Conservation (phyloP, 2,888 invertebrate species). For the Osedax frankpressi region DNA sequence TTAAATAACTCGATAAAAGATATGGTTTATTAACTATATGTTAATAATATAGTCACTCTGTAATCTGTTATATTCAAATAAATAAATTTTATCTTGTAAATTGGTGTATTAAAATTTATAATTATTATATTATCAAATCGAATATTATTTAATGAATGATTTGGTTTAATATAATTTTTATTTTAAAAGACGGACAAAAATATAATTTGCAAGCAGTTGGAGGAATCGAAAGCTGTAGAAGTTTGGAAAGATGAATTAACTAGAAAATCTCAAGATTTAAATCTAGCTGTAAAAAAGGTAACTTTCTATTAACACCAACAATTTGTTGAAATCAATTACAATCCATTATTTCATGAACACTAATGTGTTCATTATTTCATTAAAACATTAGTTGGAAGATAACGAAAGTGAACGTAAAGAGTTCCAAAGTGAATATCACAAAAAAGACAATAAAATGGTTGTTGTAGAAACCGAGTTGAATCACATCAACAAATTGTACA, state of each 20-base stretch:
- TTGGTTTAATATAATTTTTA: too few species aligned
- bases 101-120: too few species aligned
- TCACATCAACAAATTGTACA: conserved; percentile 24
- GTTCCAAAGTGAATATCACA: conserved; percentile 27
- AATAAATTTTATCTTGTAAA: too few species aligned
- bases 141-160: too few species aligned
- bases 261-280: not conserved
- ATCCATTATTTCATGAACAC: not conserved
- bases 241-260: not conserved
- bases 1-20: conserved; percentile 33
- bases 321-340: too few species aligned
- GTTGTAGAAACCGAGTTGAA: conserved; percentile 30
- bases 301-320: too few species aligned
- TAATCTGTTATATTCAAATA: too few species aligned
- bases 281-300: not conserved
- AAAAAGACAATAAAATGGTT: conserved; percentile 31
- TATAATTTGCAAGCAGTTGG: not conserved
- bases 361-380: not conserved
- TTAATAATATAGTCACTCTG: too few species aligned
- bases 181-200: not conserved
- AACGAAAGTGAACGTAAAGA: conserved; percentile 28
- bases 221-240: not conserved
- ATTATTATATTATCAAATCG: too few species aligned
- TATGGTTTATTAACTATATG: too few species aligned
- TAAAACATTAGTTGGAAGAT: conserved; percentile 30